These are phyloP conservation scores for Anodontia alba DNA, from an alignment of 2,888 invertebrate species.

Conservation along the genomic window DNA sequence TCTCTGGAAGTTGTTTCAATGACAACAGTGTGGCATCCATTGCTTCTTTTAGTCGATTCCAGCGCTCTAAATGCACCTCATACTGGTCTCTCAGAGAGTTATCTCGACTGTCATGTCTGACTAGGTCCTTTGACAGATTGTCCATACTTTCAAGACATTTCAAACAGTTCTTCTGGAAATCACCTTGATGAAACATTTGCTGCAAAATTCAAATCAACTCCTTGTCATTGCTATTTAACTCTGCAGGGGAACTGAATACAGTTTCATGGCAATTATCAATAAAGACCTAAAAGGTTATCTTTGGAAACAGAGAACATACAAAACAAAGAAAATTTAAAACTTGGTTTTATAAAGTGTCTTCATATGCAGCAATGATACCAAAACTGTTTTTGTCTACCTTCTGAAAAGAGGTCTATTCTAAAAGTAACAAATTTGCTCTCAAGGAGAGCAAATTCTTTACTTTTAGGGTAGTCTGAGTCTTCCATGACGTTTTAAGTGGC, in stretches of 20 bases:
- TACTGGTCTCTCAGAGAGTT: conserved; percentile 88
- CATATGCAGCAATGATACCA: no score
- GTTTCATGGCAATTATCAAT: no score
- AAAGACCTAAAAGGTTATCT: no score
- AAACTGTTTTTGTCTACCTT: no score
- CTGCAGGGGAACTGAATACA: not conserved
- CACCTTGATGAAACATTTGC: conserved; percentile 82
- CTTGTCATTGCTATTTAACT: not conserved
- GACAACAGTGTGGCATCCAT: conserved; percentile 90
- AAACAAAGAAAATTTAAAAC: no score
- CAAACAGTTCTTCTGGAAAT: conserved; percentile 84
- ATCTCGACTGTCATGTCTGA: conserved; percentile 89
- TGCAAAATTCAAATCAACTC: conserved; percentile 54
- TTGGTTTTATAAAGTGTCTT: no score
- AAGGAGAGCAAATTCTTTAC: no score
- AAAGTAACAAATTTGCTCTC: no score
- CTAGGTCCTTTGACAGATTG: conserved; percentile 90
- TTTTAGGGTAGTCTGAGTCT: no score
- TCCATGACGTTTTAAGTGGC: no score
- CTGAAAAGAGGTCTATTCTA: no score
- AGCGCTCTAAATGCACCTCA: conserved; percentile 90
- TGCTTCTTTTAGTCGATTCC: conserved; percentile 90
- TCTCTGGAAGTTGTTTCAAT: conserved; percentile 94
- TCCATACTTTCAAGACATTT: conserved; percentile 92
- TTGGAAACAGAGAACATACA: no score